Evolutionary conservation across 2,113 vertebrate species (phyloP).

Genomic region (Elgaria multicarinata): DNA sequence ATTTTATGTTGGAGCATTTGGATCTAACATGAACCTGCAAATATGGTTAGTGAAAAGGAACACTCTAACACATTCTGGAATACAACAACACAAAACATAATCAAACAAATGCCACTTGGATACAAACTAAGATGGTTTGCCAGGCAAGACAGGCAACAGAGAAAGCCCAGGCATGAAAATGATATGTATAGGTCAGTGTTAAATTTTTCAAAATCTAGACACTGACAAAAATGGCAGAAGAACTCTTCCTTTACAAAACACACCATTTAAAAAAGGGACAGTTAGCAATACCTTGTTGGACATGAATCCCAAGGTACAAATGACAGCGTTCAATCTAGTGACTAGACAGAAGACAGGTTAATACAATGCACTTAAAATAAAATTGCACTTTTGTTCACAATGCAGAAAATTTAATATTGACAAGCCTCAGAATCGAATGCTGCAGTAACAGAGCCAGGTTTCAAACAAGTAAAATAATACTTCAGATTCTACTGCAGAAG

Average conservation of each 20-base stretch:
- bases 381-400: accelerated
- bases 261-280: not conserved
- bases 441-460: not conserved
- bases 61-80: slow-evolving; percentile 18
- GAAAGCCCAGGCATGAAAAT: not conserved
- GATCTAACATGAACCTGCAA: not conserved
- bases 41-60: slow-evolving; percentile 4
- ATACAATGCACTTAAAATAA: not conserved
- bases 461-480: not conserved
- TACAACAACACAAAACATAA: slow-evolving; percentile 20
- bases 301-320: slow-evolving; percentile 29
- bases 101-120: slow-evolving; percentile 9
- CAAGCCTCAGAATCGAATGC: not conserved
- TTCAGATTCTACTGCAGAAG: not conserved
- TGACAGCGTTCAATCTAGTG: slow-evolving; percentile 30
- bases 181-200: not conserved
- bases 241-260: not conserved
- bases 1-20: not conserved
- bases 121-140: not conserved
- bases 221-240: not conserved
- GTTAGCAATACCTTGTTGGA: slow-evolving; percentile 27
- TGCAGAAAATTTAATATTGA: not conserved
- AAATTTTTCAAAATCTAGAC: slow-evolving; percentile 2
- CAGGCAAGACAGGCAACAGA: slow-evolving; percentile 17
- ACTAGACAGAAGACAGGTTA: slow-evolving; percentile 24